Evolutionary conservation across 2,888 invertebrate species (phyloP).

Genomic region (Thereva unica): DNA sequence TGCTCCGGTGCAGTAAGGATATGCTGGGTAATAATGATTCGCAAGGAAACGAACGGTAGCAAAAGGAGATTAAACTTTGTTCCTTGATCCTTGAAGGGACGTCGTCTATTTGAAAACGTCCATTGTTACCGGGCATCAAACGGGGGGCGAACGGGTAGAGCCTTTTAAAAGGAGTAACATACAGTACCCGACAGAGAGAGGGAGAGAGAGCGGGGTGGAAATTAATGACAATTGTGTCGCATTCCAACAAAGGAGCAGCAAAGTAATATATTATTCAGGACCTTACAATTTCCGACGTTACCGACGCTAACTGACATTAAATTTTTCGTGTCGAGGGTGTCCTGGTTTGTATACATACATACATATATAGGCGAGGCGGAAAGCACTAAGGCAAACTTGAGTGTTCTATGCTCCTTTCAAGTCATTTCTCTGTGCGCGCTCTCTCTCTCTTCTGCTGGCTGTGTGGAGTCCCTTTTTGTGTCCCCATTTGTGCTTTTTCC

Average conservation of each 20-base stretch:
- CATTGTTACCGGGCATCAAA: slow-evolving; percentile 4
- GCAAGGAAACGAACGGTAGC: slow-evolving; percentile 8
- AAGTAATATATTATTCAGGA: slow-evolving; percentile 28
- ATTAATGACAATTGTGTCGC: slow-evolving; percentile 33
- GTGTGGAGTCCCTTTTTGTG: not conserved
- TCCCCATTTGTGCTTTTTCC: slow-evolving; percentile 19
- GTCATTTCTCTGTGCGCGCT: not conserved
- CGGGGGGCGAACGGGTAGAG: not conserved
- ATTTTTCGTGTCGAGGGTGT: slow-evolving; percentile 4
- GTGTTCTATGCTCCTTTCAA: slow-evolving; percentile 18
- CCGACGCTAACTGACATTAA: slow-evolving; percentile 32
- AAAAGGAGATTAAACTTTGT: slow-evolving; percentile 25
- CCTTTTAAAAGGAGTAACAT: slow-evolving; percentile 10
- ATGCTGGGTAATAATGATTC: not conserved
- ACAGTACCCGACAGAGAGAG: not conserved
- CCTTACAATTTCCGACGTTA: slow-evolving; percentile 20
- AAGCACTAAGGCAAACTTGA: no score
- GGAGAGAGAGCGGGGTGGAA: no score
- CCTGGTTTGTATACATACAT: no score
- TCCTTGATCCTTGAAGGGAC: slow-evolving; percentile 4
- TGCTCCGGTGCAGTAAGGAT: no score
- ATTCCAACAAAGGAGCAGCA: slow-evolving; percentile 30
- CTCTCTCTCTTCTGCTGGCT: not conserved
- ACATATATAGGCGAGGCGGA: no score
- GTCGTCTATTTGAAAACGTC: not conserved